Evolutionary conservation across 2,797 vertebrate genomes (phyloP), one percentile per base, ranked within the genome.

Genomic region (Sphenopsis melanotis): DNA sequence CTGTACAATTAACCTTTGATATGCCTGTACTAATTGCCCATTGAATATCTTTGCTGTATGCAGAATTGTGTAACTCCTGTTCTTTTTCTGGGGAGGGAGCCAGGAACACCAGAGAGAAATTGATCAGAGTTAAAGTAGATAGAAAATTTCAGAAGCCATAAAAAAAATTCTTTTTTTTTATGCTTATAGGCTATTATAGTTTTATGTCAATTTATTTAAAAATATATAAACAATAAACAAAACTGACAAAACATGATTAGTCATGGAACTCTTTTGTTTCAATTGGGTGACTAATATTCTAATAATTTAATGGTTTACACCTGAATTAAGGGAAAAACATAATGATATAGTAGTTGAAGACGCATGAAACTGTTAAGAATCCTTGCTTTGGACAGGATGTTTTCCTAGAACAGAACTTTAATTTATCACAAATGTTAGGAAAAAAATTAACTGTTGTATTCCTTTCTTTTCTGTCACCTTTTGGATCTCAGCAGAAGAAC

Each of bases 161-260:
- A 14, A 15, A 50, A 8, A 16, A 20, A 39, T 11, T 5, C 7
- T 0, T 6, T 44, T 87, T 72, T 65, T 10, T 41, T 36, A 26
- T 41, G 10, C 1, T 49, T 37, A 12, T 6, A 4, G 7, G 5
- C 2, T 49, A 46, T 36, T 29, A 44, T 32, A 50, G 4, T 50
- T 20, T 75, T 36, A 61, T 71, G 17, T 23, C 4, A 53, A 12
- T 68, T 52, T 37, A 23, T 61, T 70, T n/a, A 4, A 74, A 34
- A 30, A 36, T 30, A 57, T 9, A 32, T 72, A 21, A 77, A 59
- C 4, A 39, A 64, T n/a, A 14, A 47, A 68, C 12, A 49, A 76
- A 50, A 2, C 0, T 2, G 9, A 10, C 6, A 36, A 71, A 66
- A 27, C 10, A 20, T 0, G 0, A 50, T 60, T 21, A 69, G 11